phyloP scores from a whole-genome alignment of 2,888 invertebrate species.

The Pseudococcus longispinus region DNA sequence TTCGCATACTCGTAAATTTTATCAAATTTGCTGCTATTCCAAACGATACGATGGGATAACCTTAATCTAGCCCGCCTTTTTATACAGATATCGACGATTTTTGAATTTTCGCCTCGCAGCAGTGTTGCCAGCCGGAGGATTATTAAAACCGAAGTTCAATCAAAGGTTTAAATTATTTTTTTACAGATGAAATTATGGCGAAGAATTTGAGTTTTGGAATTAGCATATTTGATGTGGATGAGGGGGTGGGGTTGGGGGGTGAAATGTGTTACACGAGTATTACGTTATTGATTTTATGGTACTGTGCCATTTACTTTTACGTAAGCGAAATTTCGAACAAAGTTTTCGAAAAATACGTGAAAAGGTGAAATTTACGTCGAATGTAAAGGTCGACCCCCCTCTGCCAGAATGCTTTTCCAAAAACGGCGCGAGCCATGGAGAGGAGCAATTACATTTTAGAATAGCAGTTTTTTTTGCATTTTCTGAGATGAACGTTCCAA shows the following conservation, averaged over 20 bases:
- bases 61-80: neutral
- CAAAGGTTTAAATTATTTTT: neutral
- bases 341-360: neutral
- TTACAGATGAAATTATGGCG: neutral
- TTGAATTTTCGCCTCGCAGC: neutral
- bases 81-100: neutral
- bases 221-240: neutral
- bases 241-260: no score
- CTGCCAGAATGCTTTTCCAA: no score
- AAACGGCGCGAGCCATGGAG: no score
- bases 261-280: neutral
- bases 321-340: neutral
- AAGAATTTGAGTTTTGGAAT: neutral
- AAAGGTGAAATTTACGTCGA: neutral
- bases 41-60: neutral
- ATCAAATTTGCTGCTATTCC: neutral
- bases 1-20: neutral
- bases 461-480: no score
- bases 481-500: no score
- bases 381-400: no score
- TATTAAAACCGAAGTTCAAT: neutral
- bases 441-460: no score
- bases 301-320: neutral
- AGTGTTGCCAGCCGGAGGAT: neutral
- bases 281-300: neutral